Conservation (phyloP, 1,140 invertebrate genomes). For the Branchinecta lindahli region DNA sequence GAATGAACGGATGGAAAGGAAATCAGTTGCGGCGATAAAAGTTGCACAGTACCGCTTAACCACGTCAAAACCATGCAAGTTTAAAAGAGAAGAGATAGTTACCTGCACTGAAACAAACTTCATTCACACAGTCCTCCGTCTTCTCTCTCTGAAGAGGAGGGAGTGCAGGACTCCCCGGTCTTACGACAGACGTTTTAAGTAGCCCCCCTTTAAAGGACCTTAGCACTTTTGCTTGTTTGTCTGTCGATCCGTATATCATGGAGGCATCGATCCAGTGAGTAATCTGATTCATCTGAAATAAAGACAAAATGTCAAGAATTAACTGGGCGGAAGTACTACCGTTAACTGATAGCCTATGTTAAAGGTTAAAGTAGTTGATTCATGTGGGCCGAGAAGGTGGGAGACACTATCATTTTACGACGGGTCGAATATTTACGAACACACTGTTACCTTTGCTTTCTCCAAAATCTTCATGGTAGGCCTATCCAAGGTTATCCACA, state of each 20-base stretch:
- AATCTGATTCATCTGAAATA: constrained; percentile 35
- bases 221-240: constrained; percentile 34
- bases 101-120: constrained; percentile 28
- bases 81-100: too few species aligned
- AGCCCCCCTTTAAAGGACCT: constrained; percentile 31
- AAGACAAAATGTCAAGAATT: background rate
- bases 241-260: constrained; percentile 42
- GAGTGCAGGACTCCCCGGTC: constrained; percentile 34
- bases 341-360: background rate
- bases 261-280: constrained; percentile 41
- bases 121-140: constrained; percentile 21
- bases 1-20: too few species aligned
- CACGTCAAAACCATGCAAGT: too few species aligned
- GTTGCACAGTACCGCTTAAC: too few species aligned
- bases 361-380: too few species aligned
- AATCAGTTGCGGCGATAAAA: too few species aligned
- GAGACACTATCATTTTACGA: too few species aligned
- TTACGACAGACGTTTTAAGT: constrained; percentile 24
- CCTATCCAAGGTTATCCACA: too few species aligned
- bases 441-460: too few species aligned
- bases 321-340: background rate
- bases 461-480: too few species aligned
- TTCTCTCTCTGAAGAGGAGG: constrained; percentile 27
- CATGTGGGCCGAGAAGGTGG: too few species aligned
- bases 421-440: too few species aligned